Base-by-base conservation (phyloP, 1,140 invertebrate species). In the Antheraea pernyi region DNA sequence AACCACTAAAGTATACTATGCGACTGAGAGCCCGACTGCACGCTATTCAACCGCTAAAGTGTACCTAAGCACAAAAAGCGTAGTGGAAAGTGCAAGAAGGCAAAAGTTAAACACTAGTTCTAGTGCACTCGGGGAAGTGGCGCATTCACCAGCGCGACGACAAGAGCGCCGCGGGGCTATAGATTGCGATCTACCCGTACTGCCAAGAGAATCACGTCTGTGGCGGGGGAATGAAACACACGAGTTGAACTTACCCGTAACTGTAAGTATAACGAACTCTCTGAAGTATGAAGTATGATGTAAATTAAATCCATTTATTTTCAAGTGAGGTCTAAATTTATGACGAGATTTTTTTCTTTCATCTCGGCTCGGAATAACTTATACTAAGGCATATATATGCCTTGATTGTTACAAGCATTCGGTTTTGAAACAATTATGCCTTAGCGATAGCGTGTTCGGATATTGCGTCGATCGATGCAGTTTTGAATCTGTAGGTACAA, bases 151-250 rank as follows among this genome's bases (percentile, higher is more conserved):
- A 13, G 80, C 85, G 64, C 83, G 91, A 60, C 78, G 94, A 60
- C 94, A 94, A 83, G 94, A 94, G 86, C 94, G 93, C 81, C 88
- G 95, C 67, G 93, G 92, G 78, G 92, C 93, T 16, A 84, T 94
- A 69, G 93, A 94, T 77, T 95, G 94, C 78, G 94, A 95, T 81
- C 90, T 95, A 75, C 94, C 94, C 58, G 89, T 93, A 61, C 81
- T 95, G 72, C 94, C 94, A 48, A 88, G 91, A 67, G 94, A 94
- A 70, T 94, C 94, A 7, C 93, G 94, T 68, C 84, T 95, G 68
- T 95, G 95, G 94, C 92, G 94, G 37, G 94, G 94, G 75, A 95
- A 95, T 76, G 94, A 95, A 80, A 95, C 95, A 13, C 94, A 95
- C 72, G 94, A 95, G 76, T 91, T 95, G 69, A 92, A 93, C 75